These are phyloP conservation scores for Himalopsyche tibetana DNA, from an alignment of 2,888 invertebrate genomes.

Conservation along the genomic window DNA sequence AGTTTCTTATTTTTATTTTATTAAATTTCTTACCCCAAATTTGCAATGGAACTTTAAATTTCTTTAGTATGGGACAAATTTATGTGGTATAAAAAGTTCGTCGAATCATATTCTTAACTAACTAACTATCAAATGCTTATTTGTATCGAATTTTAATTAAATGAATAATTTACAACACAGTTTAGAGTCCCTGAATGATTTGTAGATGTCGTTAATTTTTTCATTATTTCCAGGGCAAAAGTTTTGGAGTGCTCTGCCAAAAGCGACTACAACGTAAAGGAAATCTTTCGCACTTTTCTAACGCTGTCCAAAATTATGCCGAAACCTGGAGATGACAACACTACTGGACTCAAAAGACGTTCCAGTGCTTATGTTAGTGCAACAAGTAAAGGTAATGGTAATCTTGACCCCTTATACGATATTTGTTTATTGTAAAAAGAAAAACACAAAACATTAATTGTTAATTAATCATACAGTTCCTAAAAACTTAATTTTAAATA, in stretches of 20 bases:
- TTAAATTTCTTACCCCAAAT: too few species aligned
- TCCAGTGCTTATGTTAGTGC: slow-evolving; percentile 85
- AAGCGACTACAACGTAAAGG: slow-evolving; percentile 86
- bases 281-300: slow-evolving; percentile 88
- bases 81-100: neutral
- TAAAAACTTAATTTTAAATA: too few species aligned
- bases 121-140: neutral
- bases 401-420: neutral
- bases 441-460: too few species aligned
- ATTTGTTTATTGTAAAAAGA: too few species aligned
- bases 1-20: too few species aligned
- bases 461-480: too few species aligned
- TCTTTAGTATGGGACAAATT: too few species aligned
- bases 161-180: too few species aligned
- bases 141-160: too few species aligned
- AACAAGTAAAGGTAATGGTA: slow-evolving; percentile 72
- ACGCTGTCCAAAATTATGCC: slow-evolving; percentile 85
- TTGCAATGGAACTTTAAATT: too few species aligned
- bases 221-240: slow-evolving; percentile 78
- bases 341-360: slow-evolving; percentile 81
- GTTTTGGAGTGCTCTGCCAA: slow-evolving; percentile 88
- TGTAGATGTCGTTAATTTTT: neutral
- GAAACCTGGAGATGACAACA: slow-evolving; percentile 77
- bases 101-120: neutral
- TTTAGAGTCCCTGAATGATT: neutral